Conservation (phyloP, 2,113 vertebrate species). For the Tursiops truncatus region DNA sequence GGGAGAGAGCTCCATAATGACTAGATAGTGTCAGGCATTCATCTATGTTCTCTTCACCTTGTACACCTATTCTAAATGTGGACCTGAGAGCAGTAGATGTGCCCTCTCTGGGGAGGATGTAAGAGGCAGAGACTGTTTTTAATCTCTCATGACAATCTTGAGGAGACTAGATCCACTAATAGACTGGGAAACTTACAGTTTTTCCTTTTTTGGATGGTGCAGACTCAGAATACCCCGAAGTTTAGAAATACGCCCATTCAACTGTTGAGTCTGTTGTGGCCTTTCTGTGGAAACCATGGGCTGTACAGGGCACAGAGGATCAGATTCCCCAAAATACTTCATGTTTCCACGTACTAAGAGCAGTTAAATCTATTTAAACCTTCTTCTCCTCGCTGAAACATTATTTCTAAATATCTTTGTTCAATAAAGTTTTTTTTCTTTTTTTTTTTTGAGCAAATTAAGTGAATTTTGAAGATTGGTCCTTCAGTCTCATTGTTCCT, state of each 20-base stretch:
- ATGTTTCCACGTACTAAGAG: not conserved
- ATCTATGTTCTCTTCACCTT: not conserved
- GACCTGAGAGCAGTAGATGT: not conserved
- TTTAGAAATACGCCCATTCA: not conserved
- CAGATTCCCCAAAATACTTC: not conserved
- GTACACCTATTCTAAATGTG: not conserved
- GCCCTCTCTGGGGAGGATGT: not conserved
- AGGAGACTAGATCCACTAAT: not conserved
- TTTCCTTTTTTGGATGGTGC: not conserved
- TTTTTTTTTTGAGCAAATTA: not conserved
- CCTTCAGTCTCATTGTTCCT: not conserved
- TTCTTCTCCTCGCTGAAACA: not conserved
- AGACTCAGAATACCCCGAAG: not conserved
- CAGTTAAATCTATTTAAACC: not conserved
- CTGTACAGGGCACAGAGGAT: not conserved
- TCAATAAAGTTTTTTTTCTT: not conserved
- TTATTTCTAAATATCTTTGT: not conserved
- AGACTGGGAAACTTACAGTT: not conserved
- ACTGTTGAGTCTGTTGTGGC: not conserved
- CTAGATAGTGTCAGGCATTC: not conserved
- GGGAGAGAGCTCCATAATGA: not conserved
- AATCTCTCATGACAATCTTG: not conserved
- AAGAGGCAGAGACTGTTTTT: not conserved
- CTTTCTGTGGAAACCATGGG: not conserved
- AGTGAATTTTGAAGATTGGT: slow-evolving; percentile 22